These are phyloP conservation scores for Danaus chrysippus DNA, from an alignment of 2,888 invertebrate species.

Conservation along the genomic window DNA sequence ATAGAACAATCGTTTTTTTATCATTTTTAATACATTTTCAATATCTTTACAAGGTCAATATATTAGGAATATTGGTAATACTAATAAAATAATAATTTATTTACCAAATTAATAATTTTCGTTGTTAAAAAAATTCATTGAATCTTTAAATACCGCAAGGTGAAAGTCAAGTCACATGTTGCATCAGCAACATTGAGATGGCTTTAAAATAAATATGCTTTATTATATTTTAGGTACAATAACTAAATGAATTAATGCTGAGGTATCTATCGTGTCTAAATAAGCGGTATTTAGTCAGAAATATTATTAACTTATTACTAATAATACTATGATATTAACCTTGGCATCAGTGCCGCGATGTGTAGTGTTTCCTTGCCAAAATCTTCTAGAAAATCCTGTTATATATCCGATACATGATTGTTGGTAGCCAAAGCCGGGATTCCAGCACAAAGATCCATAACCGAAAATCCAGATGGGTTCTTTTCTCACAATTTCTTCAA, in stretches of 20 bases:
- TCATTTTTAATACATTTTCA: too few species aligned
- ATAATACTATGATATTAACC: conserved; percentile 64
- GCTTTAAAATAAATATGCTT: neutral
- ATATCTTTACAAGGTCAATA: too few species aligned
- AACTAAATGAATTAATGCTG: too few species aligned
- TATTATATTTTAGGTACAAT: neutral
- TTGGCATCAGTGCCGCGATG: conserved; percentile 87
- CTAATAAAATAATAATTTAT: too few species aligned
- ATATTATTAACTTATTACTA: neutral
- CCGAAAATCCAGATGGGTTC: conserved; percentile 93
- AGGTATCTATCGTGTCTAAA: neutral
- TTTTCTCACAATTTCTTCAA: conserved; percentile 49
- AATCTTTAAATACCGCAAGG: conserved; percentile 19
- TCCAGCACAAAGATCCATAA: conserved; percentile 97
- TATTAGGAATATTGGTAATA: too few species aligned
- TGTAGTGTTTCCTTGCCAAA: conserved; percentile 95
- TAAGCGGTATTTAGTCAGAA: neutral
- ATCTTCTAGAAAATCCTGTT: conserved; percentile 88
- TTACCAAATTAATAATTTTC: too few species aligned
- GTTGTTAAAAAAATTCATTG: neutral
- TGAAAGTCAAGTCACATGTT: conserved; percentile 37
- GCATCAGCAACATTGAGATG: conserved; percentile 23
- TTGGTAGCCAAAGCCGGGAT: conserved; percentile 93
- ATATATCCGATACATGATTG: conserved; percentile 90
- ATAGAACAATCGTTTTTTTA: too few species aligned